Evolutionary conservation across 2,888 invertebrate species (phyloP).

Genomic region (Theretra japonica): DNA sequence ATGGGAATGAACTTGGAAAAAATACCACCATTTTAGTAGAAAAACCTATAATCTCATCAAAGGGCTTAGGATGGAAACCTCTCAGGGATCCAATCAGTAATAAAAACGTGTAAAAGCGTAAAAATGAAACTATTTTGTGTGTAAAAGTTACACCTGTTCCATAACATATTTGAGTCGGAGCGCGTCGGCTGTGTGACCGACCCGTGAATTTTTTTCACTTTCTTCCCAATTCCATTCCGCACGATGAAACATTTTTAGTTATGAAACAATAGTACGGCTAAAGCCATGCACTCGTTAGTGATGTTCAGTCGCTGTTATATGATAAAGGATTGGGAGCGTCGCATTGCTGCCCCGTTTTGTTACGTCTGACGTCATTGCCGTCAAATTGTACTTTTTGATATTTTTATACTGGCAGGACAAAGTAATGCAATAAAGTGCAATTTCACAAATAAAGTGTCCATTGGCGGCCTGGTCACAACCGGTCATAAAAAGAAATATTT

Average conservation of each 20-base stretch:
- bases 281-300: not conserved
- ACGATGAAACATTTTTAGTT: constrained; percentile 30
- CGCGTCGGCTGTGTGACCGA: constrained; percentile 43
- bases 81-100: constrained; percentile 37
- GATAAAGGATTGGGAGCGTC: not conserved
- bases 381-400: not conserved
- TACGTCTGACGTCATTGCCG: not conserved
- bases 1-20: not conserved
- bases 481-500: too few species aligned
- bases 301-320: not conserved
- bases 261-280: constrained; percentile 21
- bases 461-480: too few species aligned
- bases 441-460: too few species aligned
- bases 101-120: constrained; percentile 47
- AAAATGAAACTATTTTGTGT: constrained; percentile 46
- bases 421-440: too few species aligned
- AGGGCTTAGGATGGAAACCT: not conserved
- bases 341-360: not conserved
- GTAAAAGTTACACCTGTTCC: constrained; percentile 60
- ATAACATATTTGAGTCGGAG: constrained; percentile 48
- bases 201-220: constrained; percentile 41
- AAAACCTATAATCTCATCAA: constrained; percentile 1
- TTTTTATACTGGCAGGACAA: too few species aligned
- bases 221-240: constrained; percentile 34
- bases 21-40: not conserved